Evolutionary conservation across 2,797 vertebrate species (phyloP).

Genomic region (Macrochelys suwanniensis): DNA sequence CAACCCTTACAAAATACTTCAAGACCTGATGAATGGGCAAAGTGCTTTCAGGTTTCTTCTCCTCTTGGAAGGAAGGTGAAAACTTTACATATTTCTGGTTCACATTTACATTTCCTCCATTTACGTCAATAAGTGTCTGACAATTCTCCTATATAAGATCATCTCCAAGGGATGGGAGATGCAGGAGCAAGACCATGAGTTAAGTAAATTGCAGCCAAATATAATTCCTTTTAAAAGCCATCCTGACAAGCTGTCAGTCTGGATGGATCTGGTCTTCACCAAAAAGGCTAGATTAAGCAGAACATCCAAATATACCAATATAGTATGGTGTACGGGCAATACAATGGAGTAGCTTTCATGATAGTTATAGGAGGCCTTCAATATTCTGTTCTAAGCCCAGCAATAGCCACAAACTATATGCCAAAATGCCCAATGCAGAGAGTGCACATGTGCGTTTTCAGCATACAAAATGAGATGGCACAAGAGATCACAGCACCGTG

Average conservation of each 20-base stretch:
- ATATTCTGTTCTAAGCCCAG: background rate
- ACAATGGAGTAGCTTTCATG: background rate
- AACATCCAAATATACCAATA: background rate
- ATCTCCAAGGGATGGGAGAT: no score
- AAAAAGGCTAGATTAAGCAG: background rate
- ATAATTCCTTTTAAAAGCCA: background rate
- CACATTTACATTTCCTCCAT: no score
- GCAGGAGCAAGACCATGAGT: no score
- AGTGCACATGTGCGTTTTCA: no score
- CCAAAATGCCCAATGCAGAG: background rate
- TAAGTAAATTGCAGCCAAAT: background rate
- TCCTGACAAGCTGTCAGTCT: background rate
- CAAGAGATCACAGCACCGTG: background rate
- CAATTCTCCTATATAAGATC: no score
- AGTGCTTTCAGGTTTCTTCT: background rate
- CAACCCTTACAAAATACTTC: background rate
- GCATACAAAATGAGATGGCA: no score
- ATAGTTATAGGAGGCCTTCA: background rate
- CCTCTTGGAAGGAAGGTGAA: background rate
- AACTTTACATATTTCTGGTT: background rate
- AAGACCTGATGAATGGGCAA: background rate
- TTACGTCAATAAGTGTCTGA: no score
- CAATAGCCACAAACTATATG: background rate
- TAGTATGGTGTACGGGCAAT: background rate
- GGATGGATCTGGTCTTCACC: background rate